Base-by-base conservation (phyloP, 2,797 vertebrate genomes). In the Phaenicophaeus curvirostris region DNA sequence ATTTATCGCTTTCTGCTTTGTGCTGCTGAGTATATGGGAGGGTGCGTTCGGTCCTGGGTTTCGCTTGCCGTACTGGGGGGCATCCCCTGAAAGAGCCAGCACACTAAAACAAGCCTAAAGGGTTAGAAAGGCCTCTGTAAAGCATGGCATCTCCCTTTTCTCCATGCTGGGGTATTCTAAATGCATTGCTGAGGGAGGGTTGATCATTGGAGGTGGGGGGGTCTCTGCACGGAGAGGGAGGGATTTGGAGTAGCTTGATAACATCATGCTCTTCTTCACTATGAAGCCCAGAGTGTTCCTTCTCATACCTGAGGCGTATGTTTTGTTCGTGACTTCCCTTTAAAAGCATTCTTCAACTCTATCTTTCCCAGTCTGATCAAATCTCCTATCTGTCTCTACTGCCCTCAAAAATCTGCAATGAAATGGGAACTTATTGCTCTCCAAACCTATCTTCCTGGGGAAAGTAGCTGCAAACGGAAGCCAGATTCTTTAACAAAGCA, bases 301-400 rank as follows among this genome's bases (percentile, higher is more conserved):
- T 5, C 46, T 58, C 39, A 2, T 61, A 37, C 41, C 37, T 13
- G 21, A 46, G 48, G 63, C 0, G 0, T 35, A 15, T 5, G 3
- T 57, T 93, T 80, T 33, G 11, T 33, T 46, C 9, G 1, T 39
- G 53, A 80, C 39, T 88, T 77, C 71, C 31, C 42, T 85, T 81
- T 73, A 63, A 78, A 90, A 92, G 15, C 58, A 8, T 84, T 93
- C 61, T 67, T 93, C 30, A 66, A 27, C 73, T 88, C 76, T 93
- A 58, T 93, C 94, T 91, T 80, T 94, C 61, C 41, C 63, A 73
- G 7, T 76, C 91, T 94, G 89, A 72, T 85, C 85, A 30, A 82
- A 68, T 83, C 88, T 93, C 50, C 31, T 16, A 23, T 74, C 90
- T 84, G 51, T 94, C 89, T 82, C 85, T 94, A 67, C 71, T 90